Conservation (phyloP, 2,888 invertebrate genomes). For the Ariolimax columbianus region DNA sequence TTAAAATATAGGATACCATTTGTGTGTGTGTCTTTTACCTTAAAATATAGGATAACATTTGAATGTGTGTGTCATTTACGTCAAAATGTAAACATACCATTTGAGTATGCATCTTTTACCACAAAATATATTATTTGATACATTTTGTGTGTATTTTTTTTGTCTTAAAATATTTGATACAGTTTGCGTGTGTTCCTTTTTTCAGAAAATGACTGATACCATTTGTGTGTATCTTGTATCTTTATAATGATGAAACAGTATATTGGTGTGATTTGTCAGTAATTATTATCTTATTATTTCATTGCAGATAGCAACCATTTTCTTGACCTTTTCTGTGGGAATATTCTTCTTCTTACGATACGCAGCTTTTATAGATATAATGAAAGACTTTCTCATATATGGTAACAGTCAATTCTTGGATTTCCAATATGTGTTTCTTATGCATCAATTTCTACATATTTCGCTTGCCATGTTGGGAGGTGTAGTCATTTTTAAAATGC, state of each 20-base stretch:
- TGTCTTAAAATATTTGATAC: no score
- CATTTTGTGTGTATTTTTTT: no score
- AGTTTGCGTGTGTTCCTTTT: no score
- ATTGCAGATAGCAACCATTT: slow-evolving; percentile 2
- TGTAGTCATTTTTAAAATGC: slow-evolving; percentile 33
- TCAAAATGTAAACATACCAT: no score
- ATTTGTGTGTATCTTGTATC: no score
- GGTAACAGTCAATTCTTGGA: slow-evolving; percentile 40
- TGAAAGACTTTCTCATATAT: background rate
- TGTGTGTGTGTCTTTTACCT: no score
- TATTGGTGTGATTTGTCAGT: background rate
- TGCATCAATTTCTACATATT: background rate
- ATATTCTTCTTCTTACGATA: background rate
- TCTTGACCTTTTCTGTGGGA: background rate
- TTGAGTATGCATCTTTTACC: no score
- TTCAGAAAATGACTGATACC: no score
- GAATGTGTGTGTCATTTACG: no score
- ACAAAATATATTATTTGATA: no score
- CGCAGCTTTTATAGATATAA: background rate
- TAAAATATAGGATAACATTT: no score
- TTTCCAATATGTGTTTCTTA: slow-evolving; percentile 15
- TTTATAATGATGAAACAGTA: background rate
- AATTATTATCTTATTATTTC: background rate
- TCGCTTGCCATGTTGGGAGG: background rate
- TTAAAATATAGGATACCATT: no score